Percentiles rank a stretch among this genome's conserved stretches.
Evolutionary conservation across 2,113 vertebrate species (phyloP).

Genomic region (Scolopax mira): DNA sequence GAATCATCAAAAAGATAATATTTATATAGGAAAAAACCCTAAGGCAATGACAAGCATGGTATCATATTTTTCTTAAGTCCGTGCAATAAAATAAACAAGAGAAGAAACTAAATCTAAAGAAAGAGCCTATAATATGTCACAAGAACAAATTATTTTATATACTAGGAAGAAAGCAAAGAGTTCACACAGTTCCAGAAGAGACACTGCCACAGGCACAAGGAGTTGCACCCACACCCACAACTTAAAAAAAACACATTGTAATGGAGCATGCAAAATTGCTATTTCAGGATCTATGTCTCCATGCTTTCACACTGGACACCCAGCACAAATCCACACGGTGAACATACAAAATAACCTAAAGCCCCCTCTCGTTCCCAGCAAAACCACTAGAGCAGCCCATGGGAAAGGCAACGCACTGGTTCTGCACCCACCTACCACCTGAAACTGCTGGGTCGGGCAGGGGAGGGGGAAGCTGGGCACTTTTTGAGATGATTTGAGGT

Average conservation of each 20-base stretch:
- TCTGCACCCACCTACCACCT: background rate
- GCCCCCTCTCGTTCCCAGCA: fast-evolving
- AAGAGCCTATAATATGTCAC: background rate
- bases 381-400: fast-evolving
- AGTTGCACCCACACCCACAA: background rate
- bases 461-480: background rate
- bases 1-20: constrained; percentile 37
- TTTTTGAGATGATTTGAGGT: background rate
- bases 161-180: background rate
- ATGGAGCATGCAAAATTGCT: background rate
- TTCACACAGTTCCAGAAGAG: background rate
- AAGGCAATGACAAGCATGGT: background rate
- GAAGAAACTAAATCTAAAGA: constrained; percentile 41
- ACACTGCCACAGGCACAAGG: background rate
- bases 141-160: background rate
- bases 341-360: background rate
- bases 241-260: too few relatives aligned
- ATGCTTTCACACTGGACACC: fast-evolving
- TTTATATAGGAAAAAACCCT: background rate
- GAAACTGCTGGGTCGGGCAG: fast-evolving
- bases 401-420: fast-evolving
- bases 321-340: background rate
- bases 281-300: background rate
- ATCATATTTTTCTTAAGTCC: background rate
- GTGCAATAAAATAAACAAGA: constrained; percentile 43